Base-by-base conservation (phyloP, 2,888 invertebrate species). In the Apeira syringaria region DNA sequence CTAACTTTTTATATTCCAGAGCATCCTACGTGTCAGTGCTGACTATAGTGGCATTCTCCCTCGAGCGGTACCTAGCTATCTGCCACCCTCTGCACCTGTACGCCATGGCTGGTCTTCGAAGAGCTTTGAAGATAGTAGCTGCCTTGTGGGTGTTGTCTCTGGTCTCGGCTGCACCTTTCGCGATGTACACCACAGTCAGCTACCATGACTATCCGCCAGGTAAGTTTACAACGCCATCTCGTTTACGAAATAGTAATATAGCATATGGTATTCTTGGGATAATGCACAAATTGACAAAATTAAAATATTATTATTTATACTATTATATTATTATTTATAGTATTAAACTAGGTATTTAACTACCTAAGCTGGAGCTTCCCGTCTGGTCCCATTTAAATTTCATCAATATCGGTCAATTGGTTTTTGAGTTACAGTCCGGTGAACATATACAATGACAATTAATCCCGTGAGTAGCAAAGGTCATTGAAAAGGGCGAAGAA, bases 31-130 rank as follows among this genome's bases (percentile, higher is more conserved):
- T 96, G 1, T 97, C 97, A 0, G 96, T 97, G 32, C 85, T 98
- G 68, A 98, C 97, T 12, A 97, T 98, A 59, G 96, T 97, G 28
- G 96, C 97, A 2, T 98, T 98, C 83, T 97, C 97, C 0, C 93
- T 95, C 81, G 98, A 98, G 85, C 92, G 98, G 27, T 97, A 97
- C 86, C 85, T 97, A 55, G 97, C 97, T 18, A 97, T 98, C 67
- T 98, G 98, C 72, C 95, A 97, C 74, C 97, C 98, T 0, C 84
- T 98, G 25, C 93, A 94, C 68, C 91, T 95, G 47, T 95, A 96
- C 79, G 93, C 94, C 22, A 95, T 97, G 93, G 95, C 96, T 0
- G 95, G 96, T 1, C 92, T 96, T 17, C 93, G 95, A 32, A 89
- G 97, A n/a, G 96, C 97, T 1, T 80, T 95, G 18, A 92, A 94